Evolutionary conservation across 2,888 invertebrate genomes (phyloP).

Genomic region (Drosophila meridionalis): DNA sequence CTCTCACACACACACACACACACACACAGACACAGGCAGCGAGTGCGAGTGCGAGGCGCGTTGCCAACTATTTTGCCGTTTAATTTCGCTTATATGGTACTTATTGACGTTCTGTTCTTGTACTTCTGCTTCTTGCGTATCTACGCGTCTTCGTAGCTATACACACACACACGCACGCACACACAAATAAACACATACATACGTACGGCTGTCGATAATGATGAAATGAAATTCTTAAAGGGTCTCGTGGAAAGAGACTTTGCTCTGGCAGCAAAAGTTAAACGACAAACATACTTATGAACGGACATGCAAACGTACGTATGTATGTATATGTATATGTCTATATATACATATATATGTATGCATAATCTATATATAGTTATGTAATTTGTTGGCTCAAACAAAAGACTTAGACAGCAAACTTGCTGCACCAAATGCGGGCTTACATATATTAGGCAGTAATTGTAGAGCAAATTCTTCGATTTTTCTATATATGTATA

Average conservation of each 20-base stretch:
- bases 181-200: slow-evolving; percentile 9
- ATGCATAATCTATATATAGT: background rate
- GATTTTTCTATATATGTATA: too few relatives aligned
- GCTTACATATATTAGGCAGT: too few relatives aligned
- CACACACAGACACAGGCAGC: slow-evolving; percentile 3
- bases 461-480: too few relatives aligned
- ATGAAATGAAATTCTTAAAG: slow-evolving; percentile 72
- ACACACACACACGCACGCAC: slow-evolving; percentile 25
- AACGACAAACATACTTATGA: background rate
- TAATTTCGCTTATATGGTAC: slow-evolving; percentile 80
- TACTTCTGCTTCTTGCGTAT: slow-evolving; percentile 52
- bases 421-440: slow-evolving; percentile 15
- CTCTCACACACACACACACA: background rate
- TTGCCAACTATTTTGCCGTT: slow-evolving; percentile 80
- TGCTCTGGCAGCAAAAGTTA: slow-evolving; percentile 34
- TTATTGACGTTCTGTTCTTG: slow-evolving; percentile 55
- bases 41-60: slow-evolving; percentile 56
- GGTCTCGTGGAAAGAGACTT: slow-evolving; percentile 43
- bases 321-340: too few relatives aligned
- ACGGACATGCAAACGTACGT: background rate
- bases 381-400: background rate
- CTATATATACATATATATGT: background rate
- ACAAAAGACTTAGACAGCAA: slow-evolving; percentile 51
- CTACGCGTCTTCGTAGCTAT: slow-evolving; percentile 49
- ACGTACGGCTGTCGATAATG: slow-evolving; percentile 48